A percentile compares a stretch with the other conserved stretches of the same genome.
Conservation (phyloP, 2,113 vertebrate species). For the Petromus typicus region DNA sequence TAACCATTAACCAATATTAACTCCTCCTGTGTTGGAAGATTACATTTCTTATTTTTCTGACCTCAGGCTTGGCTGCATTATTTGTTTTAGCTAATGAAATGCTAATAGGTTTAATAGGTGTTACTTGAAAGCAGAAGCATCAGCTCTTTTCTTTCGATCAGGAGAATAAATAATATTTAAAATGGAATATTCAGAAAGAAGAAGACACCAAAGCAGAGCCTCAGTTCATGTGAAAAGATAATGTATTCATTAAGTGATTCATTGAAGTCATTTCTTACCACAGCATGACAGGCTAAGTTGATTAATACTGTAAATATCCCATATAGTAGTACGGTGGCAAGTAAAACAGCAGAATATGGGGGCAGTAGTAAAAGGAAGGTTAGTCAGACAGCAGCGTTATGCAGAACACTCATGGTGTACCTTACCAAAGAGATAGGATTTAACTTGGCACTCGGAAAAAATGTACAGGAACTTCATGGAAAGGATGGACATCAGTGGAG, state of each 20-base stretch:
- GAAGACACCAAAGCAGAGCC: background rate
- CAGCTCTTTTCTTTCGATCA: conserved; percentile 7
- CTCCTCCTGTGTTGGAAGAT: background rate
- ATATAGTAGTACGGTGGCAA: background rate
- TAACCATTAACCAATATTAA: background rate
- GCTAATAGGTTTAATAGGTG: background rate
- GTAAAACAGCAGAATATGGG: background rate
- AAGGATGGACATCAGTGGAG: background rate
- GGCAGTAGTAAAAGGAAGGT: background rate
- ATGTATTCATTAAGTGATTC: background rate
- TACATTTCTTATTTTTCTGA: background rate
- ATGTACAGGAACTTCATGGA: background rate
- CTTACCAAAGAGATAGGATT: background rate
- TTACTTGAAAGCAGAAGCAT: conserved; percentile 16
- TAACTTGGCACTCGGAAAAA: background rate
- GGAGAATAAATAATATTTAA: conserved; percentile 32
- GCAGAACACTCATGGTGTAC: background rate
- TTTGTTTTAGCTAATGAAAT: conserved; percentile 56
- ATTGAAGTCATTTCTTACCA: background rate
- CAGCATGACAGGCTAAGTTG: background rate
- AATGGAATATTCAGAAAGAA: background rate
- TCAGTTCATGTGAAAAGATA: conserved; percentile 10
- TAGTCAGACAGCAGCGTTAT: background rate
- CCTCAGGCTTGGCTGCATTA: background rate
- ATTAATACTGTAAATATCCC: background rate